Conservation (phyloP, 2,888 invertebrate genomes). For the Spodoptera picta region DNA sequence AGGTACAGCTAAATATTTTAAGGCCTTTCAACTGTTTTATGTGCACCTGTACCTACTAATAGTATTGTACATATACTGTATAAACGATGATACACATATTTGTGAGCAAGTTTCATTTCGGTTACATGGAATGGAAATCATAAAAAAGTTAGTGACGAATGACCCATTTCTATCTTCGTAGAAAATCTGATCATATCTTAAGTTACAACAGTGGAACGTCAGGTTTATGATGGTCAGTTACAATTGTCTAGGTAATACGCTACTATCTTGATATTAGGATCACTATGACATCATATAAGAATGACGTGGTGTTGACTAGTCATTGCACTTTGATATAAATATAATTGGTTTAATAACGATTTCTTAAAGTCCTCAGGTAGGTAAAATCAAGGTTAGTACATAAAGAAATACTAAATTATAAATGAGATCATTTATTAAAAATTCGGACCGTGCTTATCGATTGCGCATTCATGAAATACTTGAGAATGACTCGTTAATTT, state of each 20-base stretch:
- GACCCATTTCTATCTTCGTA: too few relatives aligned
- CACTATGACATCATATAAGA: conserved; percentile 23
- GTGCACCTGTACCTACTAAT: too few relatives aligned
- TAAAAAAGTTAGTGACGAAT: too few relatives aligned
- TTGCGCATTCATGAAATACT: neutral
- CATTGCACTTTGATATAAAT: conserved; percentile 7
- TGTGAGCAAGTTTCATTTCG: too few relatives aligned
- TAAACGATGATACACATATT: too few relatives aligned
- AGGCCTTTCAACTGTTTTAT: too few relatives aligned
- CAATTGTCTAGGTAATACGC: conserved; percentile 12
- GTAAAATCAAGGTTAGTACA: conserved; percentile 2
- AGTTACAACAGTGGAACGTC: conserved; percentile 36
- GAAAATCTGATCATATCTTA: too few relatives aligned
- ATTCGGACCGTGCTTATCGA: too few relatives aligned
- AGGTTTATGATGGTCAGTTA: conserved; percentile 17
- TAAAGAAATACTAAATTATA: conserved; percentile 15
- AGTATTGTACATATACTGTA: too few relatives aligned
- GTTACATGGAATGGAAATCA: too few relatives aligned
- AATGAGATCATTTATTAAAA: conserved; percentile 19
- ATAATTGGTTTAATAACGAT: neutral
- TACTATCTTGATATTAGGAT: conserved; percentile 16
- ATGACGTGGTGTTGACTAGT: conserved; percentile 6
- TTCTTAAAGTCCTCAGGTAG: conserved; percentile 17
- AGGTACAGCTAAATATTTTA: too few relatives aligned
- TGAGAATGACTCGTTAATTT: conserved; percentile 12